Conservation (phyloP, 2,888 invertebrate genomes). For the Galerucella calmariensis region DNA sequence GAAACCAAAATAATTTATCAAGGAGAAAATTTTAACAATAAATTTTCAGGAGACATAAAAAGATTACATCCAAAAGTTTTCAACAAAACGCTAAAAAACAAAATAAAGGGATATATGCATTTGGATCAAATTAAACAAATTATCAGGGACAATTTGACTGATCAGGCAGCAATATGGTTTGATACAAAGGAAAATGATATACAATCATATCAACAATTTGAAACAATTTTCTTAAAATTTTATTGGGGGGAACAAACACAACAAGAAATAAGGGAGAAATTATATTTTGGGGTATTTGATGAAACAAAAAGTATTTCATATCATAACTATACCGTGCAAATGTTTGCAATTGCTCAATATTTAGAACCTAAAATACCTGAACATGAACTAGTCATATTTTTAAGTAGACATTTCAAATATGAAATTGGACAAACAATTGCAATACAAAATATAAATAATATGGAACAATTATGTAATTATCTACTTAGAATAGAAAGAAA, state of each 20-base stretch:
- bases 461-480: neutral
- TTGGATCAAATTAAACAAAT: neutral
- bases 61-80: too few relatives aligned
- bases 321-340: neutral
- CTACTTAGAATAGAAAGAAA: neutral
- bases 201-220: neutral
- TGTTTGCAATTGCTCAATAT: slow-evolving; percentile 1
- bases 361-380: neutral
- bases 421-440: neutral
- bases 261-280: neutral
- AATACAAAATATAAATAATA: neutral
- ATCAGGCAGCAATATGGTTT: neutral
- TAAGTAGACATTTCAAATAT: neutral
- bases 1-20: too few relatives aligned
- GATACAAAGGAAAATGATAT: neutral
- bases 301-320: neutral
- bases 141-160: neutral
- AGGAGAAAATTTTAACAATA: too few relatives aligned
- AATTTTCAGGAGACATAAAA: too few relatives aligned
- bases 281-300: neutral
- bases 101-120: neutral
- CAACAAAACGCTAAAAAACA: too few relatives aligned
- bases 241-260: neutral
- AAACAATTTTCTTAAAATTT: neutral
- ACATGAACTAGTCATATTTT: neutral